Evolutionary conservation across 2,797 vertebrate species (phyloP).

Genomic region (Hippocampus kuda): DNA sequence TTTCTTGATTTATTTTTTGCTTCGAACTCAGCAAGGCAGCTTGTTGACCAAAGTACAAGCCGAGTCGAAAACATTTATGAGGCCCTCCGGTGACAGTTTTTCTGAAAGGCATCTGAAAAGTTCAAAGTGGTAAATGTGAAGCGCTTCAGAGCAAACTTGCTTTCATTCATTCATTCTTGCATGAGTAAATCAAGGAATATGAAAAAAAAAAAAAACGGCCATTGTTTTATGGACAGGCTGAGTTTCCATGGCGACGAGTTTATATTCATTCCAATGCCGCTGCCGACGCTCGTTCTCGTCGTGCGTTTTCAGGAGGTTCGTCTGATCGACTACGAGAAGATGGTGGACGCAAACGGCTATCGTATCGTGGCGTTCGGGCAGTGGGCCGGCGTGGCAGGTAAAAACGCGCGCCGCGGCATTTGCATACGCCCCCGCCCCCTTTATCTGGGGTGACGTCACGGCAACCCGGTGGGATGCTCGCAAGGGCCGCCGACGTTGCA

Average conservation of each 20-base stretch:
- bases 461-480: neutral
- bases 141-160: no score
- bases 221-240: neutral
- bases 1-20: no score
- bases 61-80: no score
- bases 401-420: neutral
- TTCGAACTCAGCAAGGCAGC: no score
- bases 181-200: neutral
- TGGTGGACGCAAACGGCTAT: constrained; percentile 86
- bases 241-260: neutral
- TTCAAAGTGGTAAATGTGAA: constrained; percentile 48
- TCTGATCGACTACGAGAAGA: constrained; percentile 98
- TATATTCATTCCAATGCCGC: neutral
- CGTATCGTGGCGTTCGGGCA: constrained; percentile 94
- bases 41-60: no score
- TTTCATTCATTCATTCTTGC: neutral
- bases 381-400: constrained; percentile 97
- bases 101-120: no score
- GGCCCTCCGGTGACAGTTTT: no score
- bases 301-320: constrained; percentile 76
- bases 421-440: neutral
- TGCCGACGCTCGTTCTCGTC: neutral
- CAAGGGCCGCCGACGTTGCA: neutral
- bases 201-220: no score
- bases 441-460: no score